These are phyloP conservation scores for Aphidius colemani DNA, from an alignment of 2,888 invertebrate species.

Conservation along the genomic window DNA sequence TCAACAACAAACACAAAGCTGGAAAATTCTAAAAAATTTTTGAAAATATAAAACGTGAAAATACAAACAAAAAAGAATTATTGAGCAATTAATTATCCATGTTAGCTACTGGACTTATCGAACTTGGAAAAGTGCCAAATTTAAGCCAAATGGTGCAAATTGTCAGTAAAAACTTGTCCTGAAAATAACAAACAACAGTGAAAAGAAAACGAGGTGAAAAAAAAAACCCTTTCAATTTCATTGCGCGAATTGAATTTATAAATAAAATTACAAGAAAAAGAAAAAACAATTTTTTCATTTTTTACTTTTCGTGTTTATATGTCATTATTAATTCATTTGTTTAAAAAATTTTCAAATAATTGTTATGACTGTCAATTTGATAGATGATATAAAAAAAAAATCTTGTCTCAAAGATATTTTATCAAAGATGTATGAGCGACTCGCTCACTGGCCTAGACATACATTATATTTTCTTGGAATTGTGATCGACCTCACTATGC, in stretches of 20 bases:
- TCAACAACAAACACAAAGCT: too few relatives aligned
- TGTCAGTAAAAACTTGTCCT: slow-evolving; percentile 39
- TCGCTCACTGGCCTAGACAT: slow-evolving; percentile 24
- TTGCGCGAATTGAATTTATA: slow-evolving; percentile 29
- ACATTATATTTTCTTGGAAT: slow-evolving; percentile 28
- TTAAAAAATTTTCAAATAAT: slow-evolving; percentile 1
- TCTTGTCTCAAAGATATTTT: too few relatives aligned
- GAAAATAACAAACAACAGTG: slow-evolving; percentile 43
- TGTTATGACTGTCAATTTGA: neutral
- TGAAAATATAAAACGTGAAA: too few relatives aligned
- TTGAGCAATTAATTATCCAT: slow-evolving; percentile 16
- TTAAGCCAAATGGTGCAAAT: slow-evolving; percentile 42
- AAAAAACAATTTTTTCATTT: slow-evolving; percentile 9
- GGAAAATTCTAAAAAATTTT: too few relatives aligned
- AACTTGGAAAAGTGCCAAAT: slow-evolving; percentile 48
- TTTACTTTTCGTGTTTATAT: neutral
- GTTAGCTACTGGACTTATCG: slow-evolving; percentile 38
- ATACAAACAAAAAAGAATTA: neutral
- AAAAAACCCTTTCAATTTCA: slow-evolving; percentile 23
- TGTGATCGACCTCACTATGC: slow-evolving; percentile 15
- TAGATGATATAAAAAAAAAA: too few relatives aligned
- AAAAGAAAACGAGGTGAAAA: slow-evolving; percentile 14
- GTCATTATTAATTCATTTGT: slow-evolving; percentile 15
- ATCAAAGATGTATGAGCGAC: slow-evolving; percentile 23
- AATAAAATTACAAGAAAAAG: slow-evolving; percentile 24